A percentile compares a stretch with the other conserved stretches of the same genome.
Conservation (phyloP, 2,113 vertebrate species). For the Trinectes maculatus region DNA sequence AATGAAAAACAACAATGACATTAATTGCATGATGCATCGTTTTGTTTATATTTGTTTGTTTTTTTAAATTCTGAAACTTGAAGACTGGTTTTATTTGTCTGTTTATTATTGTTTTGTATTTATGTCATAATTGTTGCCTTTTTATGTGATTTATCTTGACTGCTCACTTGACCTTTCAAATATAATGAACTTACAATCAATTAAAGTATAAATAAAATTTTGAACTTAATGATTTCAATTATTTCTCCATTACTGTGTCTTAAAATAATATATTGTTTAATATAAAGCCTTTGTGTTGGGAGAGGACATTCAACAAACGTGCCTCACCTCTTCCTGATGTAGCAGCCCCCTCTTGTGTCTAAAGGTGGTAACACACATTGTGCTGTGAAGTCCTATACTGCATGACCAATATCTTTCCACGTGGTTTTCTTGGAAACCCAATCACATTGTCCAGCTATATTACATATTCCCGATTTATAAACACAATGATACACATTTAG, state of each 20-base stretch:
- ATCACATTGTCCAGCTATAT: too few species aligned
- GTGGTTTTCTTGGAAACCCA: neutral
- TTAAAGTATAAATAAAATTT: neutral
- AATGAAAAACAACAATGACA: neutral
- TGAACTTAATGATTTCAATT: neutral
- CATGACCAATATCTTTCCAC: neutral
- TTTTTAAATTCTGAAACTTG: too few species aligned
- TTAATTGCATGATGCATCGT: neutral
- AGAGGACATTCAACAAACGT: neutral
- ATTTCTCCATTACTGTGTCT: neutral
- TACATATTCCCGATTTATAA: too few species aligned
- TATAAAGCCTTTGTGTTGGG: neutral
- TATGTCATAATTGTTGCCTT: too few species aligned
- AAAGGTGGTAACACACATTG: neutral
- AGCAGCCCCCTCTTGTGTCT: slow-evolving; percentile 47
- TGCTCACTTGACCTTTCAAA: too few species aligned
- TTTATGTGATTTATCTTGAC: neutral
- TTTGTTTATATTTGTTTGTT: neutral
- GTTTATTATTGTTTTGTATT: neutral
- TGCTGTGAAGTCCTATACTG: neutral
- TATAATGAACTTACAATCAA: too few species aligned
- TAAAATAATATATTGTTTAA: neutral
- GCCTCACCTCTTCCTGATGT: neutral
- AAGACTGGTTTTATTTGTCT: neutral
- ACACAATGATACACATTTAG: too few species aligned